Evolutionary conservation across 2,888 invertebrate species (phyloP).

Genomic region (Hartigia nigra): DNA sequence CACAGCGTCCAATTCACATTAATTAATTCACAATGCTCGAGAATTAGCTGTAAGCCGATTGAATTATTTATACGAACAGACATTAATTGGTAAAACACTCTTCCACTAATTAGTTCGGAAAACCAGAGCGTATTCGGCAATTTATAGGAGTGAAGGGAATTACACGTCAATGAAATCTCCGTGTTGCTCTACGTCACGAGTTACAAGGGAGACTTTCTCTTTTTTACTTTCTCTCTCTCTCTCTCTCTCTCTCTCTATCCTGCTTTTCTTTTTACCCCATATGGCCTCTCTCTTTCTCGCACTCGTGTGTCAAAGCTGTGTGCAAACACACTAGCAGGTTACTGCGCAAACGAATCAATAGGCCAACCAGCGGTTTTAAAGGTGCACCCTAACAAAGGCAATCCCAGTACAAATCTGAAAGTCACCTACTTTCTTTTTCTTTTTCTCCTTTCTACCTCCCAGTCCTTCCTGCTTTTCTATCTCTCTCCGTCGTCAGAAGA

Average conservation of each 20-base stretch:
- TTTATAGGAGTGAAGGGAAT: background rate
- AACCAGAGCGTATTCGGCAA: background rate
- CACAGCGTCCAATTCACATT: background rate
- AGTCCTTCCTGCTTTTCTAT: too few species aligned
- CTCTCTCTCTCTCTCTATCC: background rate
- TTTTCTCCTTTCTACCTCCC: background rate
- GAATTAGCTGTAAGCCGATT: background rate
- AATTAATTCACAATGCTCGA: background rate
- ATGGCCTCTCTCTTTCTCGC: background rate
- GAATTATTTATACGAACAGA: background rate
- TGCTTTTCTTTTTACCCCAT: too few species aligned
- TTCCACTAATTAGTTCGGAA: background rate
- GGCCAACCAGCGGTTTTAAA: background rate
- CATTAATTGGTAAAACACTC: background rate
- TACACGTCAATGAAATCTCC: background rate
- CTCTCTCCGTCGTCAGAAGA: background rate
- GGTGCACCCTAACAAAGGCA: background rate
- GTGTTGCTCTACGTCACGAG: background rate
- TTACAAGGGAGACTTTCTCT: background rate
- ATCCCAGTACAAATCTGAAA: background rate
- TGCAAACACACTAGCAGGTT: constrained; percentile 4
- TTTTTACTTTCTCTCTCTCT: background rate
- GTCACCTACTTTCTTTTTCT: background rate
- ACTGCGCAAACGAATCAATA: constrained; percentile 1
- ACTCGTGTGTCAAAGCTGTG: background rate